A percentile compares a stretch with the other conserved stretches of the same genome.
Evolutionary conservation across 2,113 vertebrate genomes (phyloP).

Genomic region (Triplophysa tibetana): DNA sequence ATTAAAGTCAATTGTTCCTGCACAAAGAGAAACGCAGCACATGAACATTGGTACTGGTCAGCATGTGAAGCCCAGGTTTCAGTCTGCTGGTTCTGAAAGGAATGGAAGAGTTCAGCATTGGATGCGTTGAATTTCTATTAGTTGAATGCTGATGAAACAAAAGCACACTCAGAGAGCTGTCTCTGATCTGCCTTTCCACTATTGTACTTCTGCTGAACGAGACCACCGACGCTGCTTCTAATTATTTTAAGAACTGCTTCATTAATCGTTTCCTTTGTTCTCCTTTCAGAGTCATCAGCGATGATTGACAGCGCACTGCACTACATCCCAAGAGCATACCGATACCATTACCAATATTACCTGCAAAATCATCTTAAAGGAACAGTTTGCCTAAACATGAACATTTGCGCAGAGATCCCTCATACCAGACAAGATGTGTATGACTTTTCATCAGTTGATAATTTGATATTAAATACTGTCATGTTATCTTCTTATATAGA

Average conservation of each 20-base stretch:
- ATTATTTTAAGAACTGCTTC: conserved; percentile 50
- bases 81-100: conserved; percentile 33
- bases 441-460: no score
- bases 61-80: conserved; percentile 2
- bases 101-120: conserved; percentile 37
- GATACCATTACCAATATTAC: neutral
- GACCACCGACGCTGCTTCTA: conserved; percentile 34
- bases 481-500: no score
- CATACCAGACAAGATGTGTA: no score
- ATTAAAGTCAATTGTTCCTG: conserved; percentile 40
- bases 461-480: no score
- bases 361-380: neutral
- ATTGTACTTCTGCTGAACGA: conserved; percentile 43
- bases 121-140: conserved; percentile 41
- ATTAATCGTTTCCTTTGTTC: conserved; percentile 37
- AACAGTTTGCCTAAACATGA: no score
- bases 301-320: neutral
- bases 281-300: conserved; percentile 24
- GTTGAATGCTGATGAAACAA: conserved; percentile 39
- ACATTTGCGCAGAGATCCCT: no score
- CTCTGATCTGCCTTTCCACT: conserved; percentile 44
- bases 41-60: conserved; percentile 31
- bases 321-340: neutral
- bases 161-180: conserved; percentile 26
- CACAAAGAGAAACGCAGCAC: conserved; percentile 39